These are phyloP conservation scores for Idaea aversata DNA, from an alignment of 2,888 invertebrate genomes.

Conservation along the genomic window DNA sequence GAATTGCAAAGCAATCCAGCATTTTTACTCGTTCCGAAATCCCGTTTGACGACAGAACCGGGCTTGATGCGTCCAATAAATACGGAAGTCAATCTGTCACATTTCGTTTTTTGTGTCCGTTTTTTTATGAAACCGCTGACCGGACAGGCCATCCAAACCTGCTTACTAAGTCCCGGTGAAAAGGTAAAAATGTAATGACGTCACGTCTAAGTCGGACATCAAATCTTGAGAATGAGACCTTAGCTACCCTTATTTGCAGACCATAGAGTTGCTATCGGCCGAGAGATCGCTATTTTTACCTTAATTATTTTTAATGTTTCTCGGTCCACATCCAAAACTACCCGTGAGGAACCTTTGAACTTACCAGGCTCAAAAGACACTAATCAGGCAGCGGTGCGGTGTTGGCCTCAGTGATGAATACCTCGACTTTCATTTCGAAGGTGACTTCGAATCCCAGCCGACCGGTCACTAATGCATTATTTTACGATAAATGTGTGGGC, in stretches of 20 bases:
- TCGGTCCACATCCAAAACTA: too few relatives aligned
- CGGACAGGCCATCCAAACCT: background rate
- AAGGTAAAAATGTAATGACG: slow-evolving; percentile 17
- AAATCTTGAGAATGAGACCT: slow-evolving; percentile 17
- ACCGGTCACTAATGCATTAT: too few relatives aligned
- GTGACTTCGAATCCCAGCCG: too few relatives aligned
- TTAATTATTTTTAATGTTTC: too few relatives aligned
- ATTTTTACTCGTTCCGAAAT: background rate
- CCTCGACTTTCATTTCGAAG: too few relatives aligned
- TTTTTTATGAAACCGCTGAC: background rate
- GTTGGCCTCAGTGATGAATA: too few relatives aligned
- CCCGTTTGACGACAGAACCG: background rate
- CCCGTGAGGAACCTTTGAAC: too few relatives aligned
- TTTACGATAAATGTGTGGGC: too few relatives aligned
- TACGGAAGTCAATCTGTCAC: background rate
- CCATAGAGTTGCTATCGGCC: background rate
- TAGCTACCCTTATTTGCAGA: background rate
- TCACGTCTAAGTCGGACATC: slow-evolving; percentile 25
- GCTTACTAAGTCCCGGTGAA: background rate
- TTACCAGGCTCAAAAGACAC: too few relatives aligned
- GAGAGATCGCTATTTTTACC: background rate
- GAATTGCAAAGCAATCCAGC: background rate
- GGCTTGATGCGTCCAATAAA: background rate
- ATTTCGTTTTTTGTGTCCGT: background rate
- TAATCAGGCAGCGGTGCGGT: too few relatives aligned